A percentile compares a stretch with the other conserved stretches of the same genome.
These are phyloP conservation scores for Dicyrtomina minuta DNA, from an alignment of 2,888 invertebrate species.

Conservation along the genomic window DNA sequence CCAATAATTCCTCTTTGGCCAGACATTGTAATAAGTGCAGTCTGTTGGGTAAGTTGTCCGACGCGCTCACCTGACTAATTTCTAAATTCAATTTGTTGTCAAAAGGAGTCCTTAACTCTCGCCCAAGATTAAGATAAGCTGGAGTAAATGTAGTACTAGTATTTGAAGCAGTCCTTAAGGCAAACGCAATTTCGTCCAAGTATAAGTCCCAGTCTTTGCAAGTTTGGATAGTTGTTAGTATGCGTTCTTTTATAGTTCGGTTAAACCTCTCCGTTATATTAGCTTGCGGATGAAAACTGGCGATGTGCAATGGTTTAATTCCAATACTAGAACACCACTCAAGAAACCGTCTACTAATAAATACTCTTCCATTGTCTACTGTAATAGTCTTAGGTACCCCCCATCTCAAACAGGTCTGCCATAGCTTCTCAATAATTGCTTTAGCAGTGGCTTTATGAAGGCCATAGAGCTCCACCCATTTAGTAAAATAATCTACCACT, in stretches of 20 bases:
- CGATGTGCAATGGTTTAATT: no score
- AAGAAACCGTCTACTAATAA: slow-evolving; percentile 18
- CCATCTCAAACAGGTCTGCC: slow-evolving; percentile 29
- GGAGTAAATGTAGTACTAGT: no score
- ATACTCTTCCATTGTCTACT: slow-evolving; percentile 36
- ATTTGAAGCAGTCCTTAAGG: no score
- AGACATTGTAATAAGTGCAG: no score
- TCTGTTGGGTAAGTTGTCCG: no score
- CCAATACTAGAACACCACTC: slow-evolving; percentile 10
- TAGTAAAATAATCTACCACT: slow-evolving; percentile 28
- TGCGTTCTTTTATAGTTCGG: slow-evolving; percentile 35
- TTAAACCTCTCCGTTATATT: no score
- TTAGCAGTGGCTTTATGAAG: slow-evolving; percentile 6
- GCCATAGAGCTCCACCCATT: slow-evolving; percentile 32
- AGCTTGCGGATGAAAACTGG: no score
- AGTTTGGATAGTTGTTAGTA: no score
- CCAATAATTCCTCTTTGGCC: no score
- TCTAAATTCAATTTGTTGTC: slow-evolving; percentile 27
- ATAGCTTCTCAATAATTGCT: slow-evolving; percentile 25
- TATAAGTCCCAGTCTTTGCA: no score
- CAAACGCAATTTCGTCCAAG: no score
- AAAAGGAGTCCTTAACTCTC: slow-evolving; percentile 33
- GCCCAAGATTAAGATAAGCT: slow-evolving; percentile 32
- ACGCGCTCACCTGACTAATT: no score
- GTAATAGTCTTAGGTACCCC: slow-evolving; percentile 34